phyloP scores from a whole-genome alignment of 2,888 invertebrate species.

The Drosophila emarginata region DNA sequence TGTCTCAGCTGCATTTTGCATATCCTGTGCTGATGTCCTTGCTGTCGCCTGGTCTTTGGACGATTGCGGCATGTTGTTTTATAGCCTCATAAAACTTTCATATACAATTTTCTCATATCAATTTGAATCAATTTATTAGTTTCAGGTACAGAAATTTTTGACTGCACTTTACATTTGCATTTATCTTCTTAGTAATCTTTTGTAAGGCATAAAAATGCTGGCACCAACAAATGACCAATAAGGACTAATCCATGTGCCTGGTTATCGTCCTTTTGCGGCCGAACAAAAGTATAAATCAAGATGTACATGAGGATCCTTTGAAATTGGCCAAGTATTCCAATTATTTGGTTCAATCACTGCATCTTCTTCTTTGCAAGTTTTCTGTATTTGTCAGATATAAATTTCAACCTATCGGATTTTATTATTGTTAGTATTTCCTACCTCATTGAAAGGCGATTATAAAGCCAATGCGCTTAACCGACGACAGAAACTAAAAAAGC shows the following conservation, averaged over 20 bases:
- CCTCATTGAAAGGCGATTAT: neutral
- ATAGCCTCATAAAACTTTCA: slow-evolving; percentile 75
- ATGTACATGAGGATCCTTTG: slow-evolving; percentile 27
- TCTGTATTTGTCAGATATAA: slow-evolving; percentile 35
- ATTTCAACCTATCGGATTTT: slow-evolving; percentile 41
- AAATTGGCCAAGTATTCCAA: slow-evolving; percentile 40
- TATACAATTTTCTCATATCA: slow-evolving; percentile 68
- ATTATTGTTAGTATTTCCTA: neutral
- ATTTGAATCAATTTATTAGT: slow-evolving; percentile 64
- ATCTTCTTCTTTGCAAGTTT: neutral
- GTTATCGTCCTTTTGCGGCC: slow-evolving; percentile 18
- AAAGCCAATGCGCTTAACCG: slow-evolving; percentile 25
- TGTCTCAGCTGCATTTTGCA: slow-evolving; percentile 56
- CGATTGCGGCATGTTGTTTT: slow-evolving; percentile 44
- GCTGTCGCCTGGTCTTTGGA: neutral
- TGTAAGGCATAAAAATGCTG: slow-evolving; percentile 37
- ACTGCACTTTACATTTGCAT: slow-evolving; percentile 23
- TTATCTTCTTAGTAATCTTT: slow-evolving; percentile 46
- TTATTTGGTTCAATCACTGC: slow-evolving; percentile 18
- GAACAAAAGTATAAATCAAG: slow-evolving; percentile 36
- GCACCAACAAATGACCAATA: slow-evolving; percentile 28
- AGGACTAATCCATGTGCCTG: slow-evolving; percentile 38
- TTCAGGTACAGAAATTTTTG: slow-evolving; percentile 37
- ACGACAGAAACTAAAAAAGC: slow-evolving; percentile 29
- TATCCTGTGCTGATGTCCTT: slow-evolving; percentile 38